Evolutionary conservation across 2,888 invertebrate species (phyloP).

Genomic region (Acrobasis consociella): DNA sequence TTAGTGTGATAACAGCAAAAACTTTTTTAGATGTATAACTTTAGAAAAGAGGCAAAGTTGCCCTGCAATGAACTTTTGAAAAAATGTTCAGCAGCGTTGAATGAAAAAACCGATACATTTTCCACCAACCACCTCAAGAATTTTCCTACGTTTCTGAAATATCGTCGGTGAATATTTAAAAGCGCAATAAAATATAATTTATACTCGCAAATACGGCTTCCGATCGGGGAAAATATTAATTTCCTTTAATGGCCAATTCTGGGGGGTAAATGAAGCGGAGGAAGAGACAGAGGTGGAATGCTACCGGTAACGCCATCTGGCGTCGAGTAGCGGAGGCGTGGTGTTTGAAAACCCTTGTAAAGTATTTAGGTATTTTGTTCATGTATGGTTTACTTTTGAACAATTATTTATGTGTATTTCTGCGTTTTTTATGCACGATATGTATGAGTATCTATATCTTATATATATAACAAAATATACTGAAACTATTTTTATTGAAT

Average conservation of each 20-base stretch:
- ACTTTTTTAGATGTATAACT: too few relatives aligned
- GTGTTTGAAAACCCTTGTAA: background rate
- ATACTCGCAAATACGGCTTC: constrained; percentile 37
- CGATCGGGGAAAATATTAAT: constrained; percentile 38
- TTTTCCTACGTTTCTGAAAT: constrained; percentile 26
- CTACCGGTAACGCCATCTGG: constrained; percentile 63
- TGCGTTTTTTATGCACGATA: too few relatives aligned
- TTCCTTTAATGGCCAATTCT: constrained; percentile 30
- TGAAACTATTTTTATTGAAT: too few relatives aligned
- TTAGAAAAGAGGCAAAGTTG: too few relatives aligned
- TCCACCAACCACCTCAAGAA: constrained; percentile 23
- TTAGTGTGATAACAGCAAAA: too few relatives aligned
- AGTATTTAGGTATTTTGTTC: too few relatives aligned
- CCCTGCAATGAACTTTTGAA: too few relatives aligned
- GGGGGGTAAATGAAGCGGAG: constrained; percentile 12
- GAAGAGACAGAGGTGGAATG: constrained; percentile 24
- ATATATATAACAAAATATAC: too few relatives aligned
- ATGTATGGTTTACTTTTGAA: too few relatives aligned
- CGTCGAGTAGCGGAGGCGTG: constrained; percentile 56
- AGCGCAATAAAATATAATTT: constrained; percentile 45
- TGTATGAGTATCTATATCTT: too few relatives aligned
- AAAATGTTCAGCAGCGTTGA: background rate
- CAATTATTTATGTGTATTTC: too few relatives aligned
- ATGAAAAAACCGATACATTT: background rate
- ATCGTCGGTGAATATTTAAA: constrained; percentile 29